Conservation (phyloP, 1,140 invertebrate genomes). For the Laupala kohalensis region DNA sequence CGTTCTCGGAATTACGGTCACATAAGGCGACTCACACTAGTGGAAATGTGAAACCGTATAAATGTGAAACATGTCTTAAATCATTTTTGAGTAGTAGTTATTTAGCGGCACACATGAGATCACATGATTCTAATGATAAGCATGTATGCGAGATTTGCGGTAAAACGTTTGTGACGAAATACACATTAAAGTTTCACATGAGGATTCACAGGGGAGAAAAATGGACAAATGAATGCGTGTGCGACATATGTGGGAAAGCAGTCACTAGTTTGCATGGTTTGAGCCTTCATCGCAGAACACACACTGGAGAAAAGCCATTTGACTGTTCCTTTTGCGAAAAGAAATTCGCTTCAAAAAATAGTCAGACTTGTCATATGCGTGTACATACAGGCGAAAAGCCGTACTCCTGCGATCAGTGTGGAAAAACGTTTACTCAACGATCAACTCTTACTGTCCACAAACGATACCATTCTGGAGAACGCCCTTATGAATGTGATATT, state of each 20-base stretch:
- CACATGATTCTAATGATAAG: slow-evolving; percentile 22
- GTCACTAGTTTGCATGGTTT: slow-evolving; percentile 26
- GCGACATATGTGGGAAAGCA: slow-evolving; percentile 25
- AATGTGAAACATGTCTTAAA: slow-evolving; percentile 33
- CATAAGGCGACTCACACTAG: slow-evolving; percentile 44
- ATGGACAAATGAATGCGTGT: slow-evolving; percentile 21
- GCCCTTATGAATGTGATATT: slow-evolving; percentile 47
- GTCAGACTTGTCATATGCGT: slow-evolving; percentile 45
- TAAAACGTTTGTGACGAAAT: slow-evolving; percentile 26
- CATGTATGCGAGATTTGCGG: slow-evolving; percentile 33
- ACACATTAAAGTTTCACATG: slow-evolving; percentile 10
- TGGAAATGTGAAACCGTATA: slow-evolving; percentile 34
- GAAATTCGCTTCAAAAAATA: slow-evolving; percentile 31
- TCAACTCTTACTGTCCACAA: slow-evolving; percentile 38
- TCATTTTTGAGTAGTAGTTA: slow-evolving; percentile 28
- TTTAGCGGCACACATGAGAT: slow-evolving; percentile 4
- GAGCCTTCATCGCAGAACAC: slow-evolving; percentile 36
- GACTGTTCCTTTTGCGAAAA: slow-evolving; percentile 31
- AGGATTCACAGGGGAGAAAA: slow-evolving; percentile 33
- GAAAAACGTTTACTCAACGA: slow-evolving; percentile 16
- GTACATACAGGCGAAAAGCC: slow-evolving; percentile 40
- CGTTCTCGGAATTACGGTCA: slow-evolving; percentile 30
- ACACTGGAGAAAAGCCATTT: slow-evolving; percentile 34
- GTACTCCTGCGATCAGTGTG: slow-evolving; percentile 23
- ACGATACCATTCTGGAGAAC: slow-evolving; percentile 54